These are phyloP conservation scores for Caenorhabditis auriculariae DNA, from an alignment of 2,888 invertebrate species.

Conservation along the genomic window DNA sequence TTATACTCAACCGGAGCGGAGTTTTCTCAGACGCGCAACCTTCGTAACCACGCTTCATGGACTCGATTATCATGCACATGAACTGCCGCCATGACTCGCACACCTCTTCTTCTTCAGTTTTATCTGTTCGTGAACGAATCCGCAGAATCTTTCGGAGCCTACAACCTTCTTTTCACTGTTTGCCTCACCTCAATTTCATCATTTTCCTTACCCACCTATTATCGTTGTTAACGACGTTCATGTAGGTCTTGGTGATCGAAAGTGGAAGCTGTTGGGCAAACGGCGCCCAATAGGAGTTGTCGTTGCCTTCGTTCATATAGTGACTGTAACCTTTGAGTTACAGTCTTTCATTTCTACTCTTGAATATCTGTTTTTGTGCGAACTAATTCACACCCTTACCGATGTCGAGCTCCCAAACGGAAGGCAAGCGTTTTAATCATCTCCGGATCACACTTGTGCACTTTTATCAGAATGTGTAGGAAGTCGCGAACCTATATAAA, in stretches of 20 bases:
- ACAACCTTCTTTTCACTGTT: neutral
- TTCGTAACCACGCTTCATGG: conserved; percentile 47
- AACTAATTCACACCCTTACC: conserved; percentile 8
- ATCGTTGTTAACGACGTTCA: conserved; percentile 35
- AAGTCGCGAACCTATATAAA: conserved; percentile 39
- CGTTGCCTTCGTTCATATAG: conserved; percentile 44
- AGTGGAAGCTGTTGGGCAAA: conserved; percentile 49
- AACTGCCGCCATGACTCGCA: conserved; percentile 46
- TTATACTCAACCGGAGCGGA: conserved; percentile 41
- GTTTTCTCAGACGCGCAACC: conserved; percentile 47
- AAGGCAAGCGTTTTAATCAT: conserved; percentile 45
- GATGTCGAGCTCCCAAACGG: conserved; percentile 43
- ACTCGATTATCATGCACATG: conserved; percentile 40
- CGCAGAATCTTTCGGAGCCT: conserved; percentile 40
- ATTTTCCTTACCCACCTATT: conserved; percentile 18
- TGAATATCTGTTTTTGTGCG: too few relatives aligned
- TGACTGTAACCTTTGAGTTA: conserved; percentile 20
- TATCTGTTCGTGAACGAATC: conserved; percentile 34
- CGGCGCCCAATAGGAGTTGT: conserved; percentile 50
- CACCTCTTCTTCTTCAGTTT: conserved; percentile 44
- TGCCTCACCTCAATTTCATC: neutral
- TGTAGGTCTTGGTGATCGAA: conserved; percentile 41
- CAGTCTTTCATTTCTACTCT: neutral
- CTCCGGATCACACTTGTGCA: conserved; percentile 48
- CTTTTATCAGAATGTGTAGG: conserved; percentile 43